These are phyloP conservation scores for Fregetta grallaria DNA, from an alignment of 2,113 vertebrate genomes.

Conservation along the genomic window DNA sequence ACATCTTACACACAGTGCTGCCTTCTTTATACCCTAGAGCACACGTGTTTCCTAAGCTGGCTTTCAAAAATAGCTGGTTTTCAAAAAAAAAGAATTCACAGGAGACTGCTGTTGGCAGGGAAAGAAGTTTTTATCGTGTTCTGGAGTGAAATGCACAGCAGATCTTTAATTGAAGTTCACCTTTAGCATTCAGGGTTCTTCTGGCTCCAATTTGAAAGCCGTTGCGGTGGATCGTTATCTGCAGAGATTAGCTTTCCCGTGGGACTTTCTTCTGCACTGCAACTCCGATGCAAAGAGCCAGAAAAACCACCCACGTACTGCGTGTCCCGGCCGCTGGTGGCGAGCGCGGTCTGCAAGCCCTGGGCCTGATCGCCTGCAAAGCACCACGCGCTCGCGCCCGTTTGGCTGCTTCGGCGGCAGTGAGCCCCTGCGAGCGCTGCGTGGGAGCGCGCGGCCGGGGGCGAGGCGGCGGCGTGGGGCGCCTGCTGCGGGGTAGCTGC, in stretches of 20 bases:
- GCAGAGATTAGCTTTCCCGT: background rate
- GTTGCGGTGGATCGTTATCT: background rate
- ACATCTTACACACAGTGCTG: background rate
- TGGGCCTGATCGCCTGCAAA: no score
- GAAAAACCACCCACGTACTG: rapidly evolving
- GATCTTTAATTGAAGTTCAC: conserved; percentile 65
- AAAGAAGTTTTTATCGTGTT: background rate
- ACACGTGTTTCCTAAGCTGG: conserved; percentile 21
- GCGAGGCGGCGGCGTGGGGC: rapidly evolving
- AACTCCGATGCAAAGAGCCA: background rate
- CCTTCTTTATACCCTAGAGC: conserved; percentile 44
- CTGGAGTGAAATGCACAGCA: conserved; percentile 14
- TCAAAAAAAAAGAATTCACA: background rate
- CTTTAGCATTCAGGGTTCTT: conserved; percentile 44
- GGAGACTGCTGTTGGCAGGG: conserved; percentile 31
- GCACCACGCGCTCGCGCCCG: rapidly evolving
- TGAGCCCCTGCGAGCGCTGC: rapidly evolving
- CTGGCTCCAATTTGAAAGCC: conserved; percentile 6
- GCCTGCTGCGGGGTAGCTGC: background rate
- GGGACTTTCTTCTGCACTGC: background rate
- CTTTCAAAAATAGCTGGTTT: conserved; percentile 47
- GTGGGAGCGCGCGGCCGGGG: rapidly evolving
- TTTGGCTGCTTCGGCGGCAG: background rate
- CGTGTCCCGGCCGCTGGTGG: background rate
- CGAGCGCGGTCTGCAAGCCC: no score